phyloP scores from a whole-genome alignment of 2,113 vertebrate species.

The Balaenoptera acutorostrata region DNA sequence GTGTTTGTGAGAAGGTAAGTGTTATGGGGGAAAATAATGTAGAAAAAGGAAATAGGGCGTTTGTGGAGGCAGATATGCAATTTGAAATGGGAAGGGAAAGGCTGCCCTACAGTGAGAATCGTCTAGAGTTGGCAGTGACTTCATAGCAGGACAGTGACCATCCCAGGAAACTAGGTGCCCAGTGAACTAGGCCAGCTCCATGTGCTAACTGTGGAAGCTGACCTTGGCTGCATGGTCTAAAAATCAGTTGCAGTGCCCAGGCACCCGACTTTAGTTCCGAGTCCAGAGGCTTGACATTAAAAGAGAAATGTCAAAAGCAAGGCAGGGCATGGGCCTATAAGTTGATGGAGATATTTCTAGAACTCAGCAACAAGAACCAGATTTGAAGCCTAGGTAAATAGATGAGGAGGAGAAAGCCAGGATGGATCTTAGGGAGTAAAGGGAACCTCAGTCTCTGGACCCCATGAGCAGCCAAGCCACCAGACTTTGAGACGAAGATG shows the following conservation, averaged over 20 bases:
- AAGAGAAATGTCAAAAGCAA: background rate
- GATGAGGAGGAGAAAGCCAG: background rate
- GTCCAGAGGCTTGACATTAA: background rate
- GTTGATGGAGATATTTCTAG: background rate
- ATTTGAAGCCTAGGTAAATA: background rate
- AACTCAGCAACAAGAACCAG: background rate
- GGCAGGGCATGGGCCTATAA: background rate
- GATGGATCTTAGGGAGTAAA: background rate
- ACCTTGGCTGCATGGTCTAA: background rate
- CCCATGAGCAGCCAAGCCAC: background rate
- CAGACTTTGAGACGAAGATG: background rate
- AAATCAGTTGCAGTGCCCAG: background rate
- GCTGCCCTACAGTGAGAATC: background rate
- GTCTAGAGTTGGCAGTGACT: background rate
- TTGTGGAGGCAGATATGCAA: background rate
- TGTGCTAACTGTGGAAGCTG: background rate
- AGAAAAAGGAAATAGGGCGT: background rate
- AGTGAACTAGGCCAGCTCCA: background rate
- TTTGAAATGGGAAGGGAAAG: background rate
- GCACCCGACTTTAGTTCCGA: background rate
- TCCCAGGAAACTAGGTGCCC: background rate
- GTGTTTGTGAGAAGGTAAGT: background rate
- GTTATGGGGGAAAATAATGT: background rate
- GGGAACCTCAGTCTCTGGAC: background rate
- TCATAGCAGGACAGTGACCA: background rate